Conservation (phyloP, 2,113 vertebrate genomes). For the Butorides virescens region DNA sequence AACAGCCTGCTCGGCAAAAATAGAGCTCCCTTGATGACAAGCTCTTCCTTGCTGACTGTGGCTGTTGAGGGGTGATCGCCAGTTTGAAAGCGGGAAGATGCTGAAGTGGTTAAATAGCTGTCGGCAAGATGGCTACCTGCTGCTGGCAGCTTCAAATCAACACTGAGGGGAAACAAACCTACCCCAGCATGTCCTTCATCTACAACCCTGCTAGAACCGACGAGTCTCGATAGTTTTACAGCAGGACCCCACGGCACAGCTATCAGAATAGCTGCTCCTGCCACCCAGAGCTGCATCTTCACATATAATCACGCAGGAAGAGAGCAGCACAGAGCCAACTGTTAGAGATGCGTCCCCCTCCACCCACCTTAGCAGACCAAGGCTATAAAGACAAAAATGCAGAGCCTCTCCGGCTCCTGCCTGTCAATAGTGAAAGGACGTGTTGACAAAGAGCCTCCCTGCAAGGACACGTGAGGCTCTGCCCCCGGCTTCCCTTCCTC, state of each 20-base stretch:
- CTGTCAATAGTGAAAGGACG: background rate
- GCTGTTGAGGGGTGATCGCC: background rate
- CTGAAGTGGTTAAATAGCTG: background rate
- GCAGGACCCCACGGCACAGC: background rate
- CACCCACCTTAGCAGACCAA: constrained; percentile 55
- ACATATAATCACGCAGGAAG: background rate
- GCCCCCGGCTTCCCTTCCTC: background rate
- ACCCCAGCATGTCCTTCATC: background rate
- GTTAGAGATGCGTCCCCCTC: constrained; percentile 9
- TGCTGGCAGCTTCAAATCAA: background rate
- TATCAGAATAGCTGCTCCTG: background rate
- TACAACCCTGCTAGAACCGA: background rate
- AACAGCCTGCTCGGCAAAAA: constrained; percentile 15
- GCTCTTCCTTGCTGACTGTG: background rate
- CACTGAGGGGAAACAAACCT: background rate
- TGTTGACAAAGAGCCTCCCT: constrained; percentile 46
- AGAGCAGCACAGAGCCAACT: constrained; percentile 43
- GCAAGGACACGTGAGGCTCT: constrained; percentile 46
- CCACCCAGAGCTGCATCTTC: background rate
- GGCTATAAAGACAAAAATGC: constrained; percentile 35
- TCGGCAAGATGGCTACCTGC: background rate
- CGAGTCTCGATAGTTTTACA: rapidly evolving
- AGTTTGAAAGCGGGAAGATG: background rate
- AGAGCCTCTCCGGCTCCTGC: background rate
- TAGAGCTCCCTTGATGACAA: background rate